phyloP scores from a whole-genome alignment of 1,140 invertebrate genomes.

The Globodera ellingtonae region DNA sequence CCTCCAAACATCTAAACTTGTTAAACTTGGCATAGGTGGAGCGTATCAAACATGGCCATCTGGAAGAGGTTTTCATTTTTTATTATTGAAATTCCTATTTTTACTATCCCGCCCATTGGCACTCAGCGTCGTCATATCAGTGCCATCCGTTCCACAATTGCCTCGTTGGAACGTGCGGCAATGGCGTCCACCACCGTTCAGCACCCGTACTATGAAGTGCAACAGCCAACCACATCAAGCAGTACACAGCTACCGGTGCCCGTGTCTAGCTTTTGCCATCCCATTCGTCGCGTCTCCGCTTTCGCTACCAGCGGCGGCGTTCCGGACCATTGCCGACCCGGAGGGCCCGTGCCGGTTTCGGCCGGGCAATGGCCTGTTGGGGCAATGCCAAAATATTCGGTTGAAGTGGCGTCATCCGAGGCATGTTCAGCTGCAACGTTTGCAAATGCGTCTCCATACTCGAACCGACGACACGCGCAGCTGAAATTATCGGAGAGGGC shows the following conservation, averaged over 20 bases:
- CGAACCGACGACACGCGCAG: neutral
- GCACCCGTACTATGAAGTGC: neutral
- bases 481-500: neutral
- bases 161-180: constrained; percentile 46
- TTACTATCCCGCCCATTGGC: neutral
- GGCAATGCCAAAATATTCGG: neutral
- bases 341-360: neutral
- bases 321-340: neutral
- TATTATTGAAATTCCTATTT: neutral
- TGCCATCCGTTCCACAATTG: constrained; percentile 50
- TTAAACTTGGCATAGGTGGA: constrained; percentile 36
- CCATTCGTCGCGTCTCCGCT: constrained; percentile 21
- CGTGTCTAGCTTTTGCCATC: neutral
- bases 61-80: constrained; percentile 53
- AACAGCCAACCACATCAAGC: neutral
- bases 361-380: neutral
- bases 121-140: constrained; percentile 54
- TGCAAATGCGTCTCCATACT: neutral
- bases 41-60: constrained; percentile 62
- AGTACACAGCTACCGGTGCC: constrained; percentile 15
- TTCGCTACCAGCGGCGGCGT: constrained; percentile 9
- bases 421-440: neutral
- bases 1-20: too few relatives aligned
- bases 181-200: constrained; percentile 15
- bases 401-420: neutral